Evolutionary conservation across 2,113 vertebrate genomes (phyloP).

Genomic region (Artemisiospiza belli): DNA sequence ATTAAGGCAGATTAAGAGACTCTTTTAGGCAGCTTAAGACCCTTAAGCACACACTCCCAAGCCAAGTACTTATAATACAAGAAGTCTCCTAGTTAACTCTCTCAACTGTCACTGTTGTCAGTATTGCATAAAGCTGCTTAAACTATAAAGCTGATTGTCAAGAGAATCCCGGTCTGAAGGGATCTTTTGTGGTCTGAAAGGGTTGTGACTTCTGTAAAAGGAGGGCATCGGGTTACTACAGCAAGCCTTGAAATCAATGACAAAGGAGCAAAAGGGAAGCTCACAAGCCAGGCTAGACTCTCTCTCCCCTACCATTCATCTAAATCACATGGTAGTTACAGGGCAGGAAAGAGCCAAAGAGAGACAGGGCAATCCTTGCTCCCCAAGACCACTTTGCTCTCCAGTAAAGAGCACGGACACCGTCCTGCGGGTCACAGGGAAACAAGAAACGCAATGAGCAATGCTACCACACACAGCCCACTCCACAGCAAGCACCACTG

Average conservation of each 20-base stretch:
- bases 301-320: background rate
- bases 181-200: constrained; percentile 7
- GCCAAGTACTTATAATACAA: constrained; percentile 21
- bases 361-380: background rate
- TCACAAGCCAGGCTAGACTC: background rate
- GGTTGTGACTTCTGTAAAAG: constrained; percentile 9
- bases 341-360: background rate
- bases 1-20: constrained; percentile 15
- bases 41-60: constrained; percentile 35
- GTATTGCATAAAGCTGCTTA: constrained; percentile 52
- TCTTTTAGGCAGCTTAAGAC: constrained; percentile 26
- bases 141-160: constrained; percentile 48
- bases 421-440: background rate
- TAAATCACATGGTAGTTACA: background rate
- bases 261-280: background rate
- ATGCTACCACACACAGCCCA: rapidly evolving
- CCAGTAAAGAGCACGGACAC: background rate
- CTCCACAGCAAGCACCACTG: background rate
- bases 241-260: background rate
- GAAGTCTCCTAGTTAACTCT: constrained; percentile 29
- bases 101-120: constrained; percentile 21
- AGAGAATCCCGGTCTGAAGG: constrained; percentile 10
- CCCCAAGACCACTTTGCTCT: background rate
- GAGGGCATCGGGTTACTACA: background rate
- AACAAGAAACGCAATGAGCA: background rate